Evolutionary conservation across 2,113 vertebrate genomes (phyloP).

Genomic region (Chrysochloris asiatica): DNA sequence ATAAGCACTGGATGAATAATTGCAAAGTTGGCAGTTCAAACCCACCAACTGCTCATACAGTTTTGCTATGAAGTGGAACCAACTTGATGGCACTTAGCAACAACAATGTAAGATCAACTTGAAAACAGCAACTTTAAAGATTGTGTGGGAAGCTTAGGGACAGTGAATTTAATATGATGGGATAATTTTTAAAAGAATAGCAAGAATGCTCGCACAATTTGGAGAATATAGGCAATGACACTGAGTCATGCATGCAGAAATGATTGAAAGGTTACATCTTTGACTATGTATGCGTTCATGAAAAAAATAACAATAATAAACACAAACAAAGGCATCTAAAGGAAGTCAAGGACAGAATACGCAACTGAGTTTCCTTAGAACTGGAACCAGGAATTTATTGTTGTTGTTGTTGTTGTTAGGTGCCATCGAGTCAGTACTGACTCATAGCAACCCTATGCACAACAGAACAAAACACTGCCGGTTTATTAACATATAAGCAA

Average conservation of each 20-base stretch:
- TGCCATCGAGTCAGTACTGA: too few relatives aligned
- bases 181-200: neutral
- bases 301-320: neutral
- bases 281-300: neutral
- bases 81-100: too few relatives aligned
- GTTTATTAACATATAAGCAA: neutral
- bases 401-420: too few relatives aligned
- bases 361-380: neutral
- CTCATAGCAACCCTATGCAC: too few relatives aligned
- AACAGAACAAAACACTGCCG: too few relatives aligned
- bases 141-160: neutral
- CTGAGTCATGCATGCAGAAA: neutral
- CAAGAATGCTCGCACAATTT: neutral
- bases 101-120: neutral
- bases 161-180: neutral
- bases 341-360: neutral
- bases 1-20: too few relatives aligned
- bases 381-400: too few relatives aligned
- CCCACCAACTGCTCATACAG: too few relatives aligned
- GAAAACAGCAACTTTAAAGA: neutral
- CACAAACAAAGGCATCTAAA: neutral
- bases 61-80: too few relatives aligned
- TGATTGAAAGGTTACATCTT: neutral
- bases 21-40: too few relatives aligned
- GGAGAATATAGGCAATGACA: neutral